Evolutionary conservation across 2,797 vertebrate genomes (phyloP).

Genomic region (Spinibarbus caldwelli): DNA sequence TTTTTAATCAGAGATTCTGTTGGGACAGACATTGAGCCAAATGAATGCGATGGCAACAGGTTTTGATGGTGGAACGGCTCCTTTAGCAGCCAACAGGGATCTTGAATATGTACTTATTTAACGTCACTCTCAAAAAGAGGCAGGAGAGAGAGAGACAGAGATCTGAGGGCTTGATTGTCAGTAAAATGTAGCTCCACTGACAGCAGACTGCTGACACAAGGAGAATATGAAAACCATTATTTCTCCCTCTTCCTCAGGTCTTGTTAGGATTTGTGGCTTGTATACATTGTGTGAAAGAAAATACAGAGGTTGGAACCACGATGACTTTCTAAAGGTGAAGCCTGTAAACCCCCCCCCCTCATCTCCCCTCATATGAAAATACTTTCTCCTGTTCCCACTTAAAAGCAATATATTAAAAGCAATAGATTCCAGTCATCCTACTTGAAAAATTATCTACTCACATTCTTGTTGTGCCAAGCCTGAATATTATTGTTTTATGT

Average conservation of each 20-base stretch:
- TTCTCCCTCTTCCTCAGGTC: not conserved
- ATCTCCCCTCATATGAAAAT: not conserved
- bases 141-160: not conserved
- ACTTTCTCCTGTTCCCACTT: not conserved
- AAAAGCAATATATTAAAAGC: not conserved
- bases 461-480: not conserved
- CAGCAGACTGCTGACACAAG: slow-evolving; percentile 44
- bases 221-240: slow-evolving; percentile 35
- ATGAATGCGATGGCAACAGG: slow-evolving; percentile 61
- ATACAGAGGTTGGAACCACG: not conserved
- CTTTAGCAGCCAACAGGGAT: slow-evolving; percentile 41
- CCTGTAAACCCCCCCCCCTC: not conserved
- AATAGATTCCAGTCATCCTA: not conserved
- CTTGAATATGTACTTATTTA: slow-evolving; percentile 35
- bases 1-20: slow-evolving; percentile 71
- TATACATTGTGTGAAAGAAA: slow-evolving; percentile 21
- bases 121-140: slow-evolving; percentile 11
- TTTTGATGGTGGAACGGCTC: slow-evolving; percentile 40
- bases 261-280: slow-evolving; percentile 23
- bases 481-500: not conserved
- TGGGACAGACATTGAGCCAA: slow-evolving; percentile 62
- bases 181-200: slow-evolving; percentile 5
- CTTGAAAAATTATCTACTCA: not conserved
- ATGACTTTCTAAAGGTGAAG: not conserved
- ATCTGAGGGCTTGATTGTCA: not conserved